These are phyloP conservation scores for Hyla sarda DNA, from an alignment of 2,113 vertebrate species.

Conservation along the genomic window DNA sequence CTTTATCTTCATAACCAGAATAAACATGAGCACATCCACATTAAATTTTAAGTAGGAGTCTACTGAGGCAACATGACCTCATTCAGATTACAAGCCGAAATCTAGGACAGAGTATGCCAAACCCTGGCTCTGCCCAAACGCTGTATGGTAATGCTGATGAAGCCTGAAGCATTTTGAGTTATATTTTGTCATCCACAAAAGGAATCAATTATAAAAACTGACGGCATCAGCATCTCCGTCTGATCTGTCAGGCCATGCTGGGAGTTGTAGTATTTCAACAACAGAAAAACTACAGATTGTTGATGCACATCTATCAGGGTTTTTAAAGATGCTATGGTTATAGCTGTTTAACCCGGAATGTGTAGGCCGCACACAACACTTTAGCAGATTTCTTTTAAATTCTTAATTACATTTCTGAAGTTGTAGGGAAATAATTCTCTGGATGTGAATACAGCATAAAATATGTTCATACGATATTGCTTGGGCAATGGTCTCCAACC, in stretches of 20 bases:
- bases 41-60: not conserved
- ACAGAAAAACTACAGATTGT: too few relatives aligned
- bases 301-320: too few relatives aligned
- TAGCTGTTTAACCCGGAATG: too few relatives aligned
- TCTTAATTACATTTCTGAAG: too few relatives aligned
- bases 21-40: not conserved
- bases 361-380: too few relatives aligned
- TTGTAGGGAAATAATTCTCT: too few relatives aligned
- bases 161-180: not conserved
- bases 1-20: not conserved
- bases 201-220: not conserved
- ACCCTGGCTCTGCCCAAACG: not conserved
- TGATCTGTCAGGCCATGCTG: not conserved
- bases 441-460: too few relatives aligned
- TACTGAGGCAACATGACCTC: not conserved
- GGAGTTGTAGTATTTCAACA: not conserved
- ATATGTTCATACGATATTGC: too few relatives aligned
- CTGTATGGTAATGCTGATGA: not conserved
- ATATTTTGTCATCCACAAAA: not conserved
- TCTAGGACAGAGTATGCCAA: not conserved
- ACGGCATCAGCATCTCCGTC: not conserved
- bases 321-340: too few relatives aligned
- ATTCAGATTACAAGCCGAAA: not conserved
- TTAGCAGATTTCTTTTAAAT: too few relatives aligned
- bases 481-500: too few relatives aligned